phyloP scores from a whole-genome alignment of 23 tunicate genomes.

The Halocynthia roretzi region DNA sequence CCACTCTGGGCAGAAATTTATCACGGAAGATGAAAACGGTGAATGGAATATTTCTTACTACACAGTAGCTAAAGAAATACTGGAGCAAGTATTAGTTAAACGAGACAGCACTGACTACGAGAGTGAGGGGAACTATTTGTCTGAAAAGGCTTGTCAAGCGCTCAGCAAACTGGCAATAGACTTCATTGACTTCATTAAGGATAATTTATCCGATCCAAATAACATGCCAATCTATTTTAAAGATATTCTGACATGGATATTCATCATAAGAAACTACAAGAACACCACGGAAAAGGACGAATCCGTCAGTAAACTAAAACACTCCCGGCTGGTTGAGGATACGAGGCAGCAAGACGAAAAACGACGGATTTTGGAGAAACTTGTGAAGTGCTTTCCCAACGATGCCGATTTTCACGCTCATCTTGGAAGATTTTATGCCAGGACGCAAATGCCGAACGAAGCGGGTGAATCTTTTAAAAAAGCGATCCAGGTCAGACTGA shows the following conservation, averaged over 20 bases:
- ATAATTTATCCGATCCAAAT: neutral
- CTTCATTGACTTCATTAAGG: conserved; percentile 32
- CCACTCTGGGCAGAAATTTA: conserved; percentile 26
- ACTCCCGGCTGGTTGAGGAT: conserved; percentile 30
- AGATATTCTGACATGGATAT: conserved; percentile 8
- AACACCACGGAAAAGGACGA: conserved; percentile 17
- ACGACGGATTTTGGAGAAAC: neutral
- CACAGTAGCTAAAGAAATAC: conserved; percentile 52
- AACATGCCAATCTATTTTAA: conserved; percentile 9
- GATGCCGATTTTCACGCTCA: conserved; percentile 35
- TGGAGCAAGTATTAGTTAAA: conserved; percentile 31
- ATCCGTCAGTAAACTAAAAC: neutral
- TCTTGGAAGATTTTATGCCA: conserved; percentile 25
- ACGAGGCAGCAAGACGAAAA: conserved; percentile 3
- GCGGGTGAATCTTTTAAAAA: conserved; percentile 25
- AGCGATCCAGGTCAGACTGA: conserved; percentile 23
- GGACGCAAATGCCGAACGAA: neutral
- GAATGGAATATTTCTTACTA: conserved; percentile 49
- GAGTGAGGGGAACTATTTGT: neutral
- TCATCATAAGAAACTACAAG: conserved; percentile 31
- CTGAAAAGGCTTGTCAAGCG: conserved; percentile 6
- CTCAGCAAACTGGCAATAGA: conserved; percentile 35
- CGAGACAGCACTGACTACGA: neutral
- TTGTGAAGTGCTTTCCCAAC: conserved; percentile 20
- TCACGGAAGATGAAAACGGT: conserved; percentile 8